These are phyloP conservation scores for Momotus momota DNA, from an alignment of 2,797 vertebrate genomes.

Conservation along the genomic window DNA sequence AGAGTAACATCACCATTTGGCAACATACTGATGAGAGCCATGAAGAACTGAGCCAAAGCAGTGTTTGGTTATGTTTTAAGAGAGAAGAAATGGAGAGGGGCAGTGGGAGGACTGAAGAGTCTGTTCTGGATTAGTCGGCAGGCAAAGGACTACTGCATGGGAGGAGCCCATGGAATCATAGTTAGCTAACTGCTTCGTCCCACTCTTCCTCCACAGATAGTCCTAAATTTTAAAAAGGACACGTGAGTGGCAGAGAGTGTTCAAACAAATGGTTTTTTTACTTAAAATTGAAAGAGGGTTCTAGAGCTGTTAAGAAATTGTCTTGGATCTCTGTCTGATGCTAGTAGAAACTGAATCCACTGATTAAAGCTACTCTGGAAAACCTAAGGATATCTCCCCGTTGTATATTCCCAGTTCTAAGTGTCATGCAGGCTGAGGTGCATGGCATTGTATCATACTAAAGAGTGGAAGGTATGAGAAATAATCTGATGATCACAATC, in stretches of 20 bases:
- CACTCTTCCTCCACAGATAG: background rate
- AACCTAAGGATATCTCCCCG: background rate
- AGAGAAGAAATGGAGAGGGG: background rate
- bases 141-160: background rate
- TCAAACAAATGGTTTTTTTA: background rate
- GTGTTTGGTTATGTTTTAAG: background rate
- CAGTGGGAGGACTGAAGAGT: background rate
- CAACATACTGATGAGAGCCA: background rate
- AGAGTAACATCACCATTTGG: background rate
- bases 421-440: background rate
- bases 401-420: background rate
- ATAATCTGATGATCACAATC: background rate
- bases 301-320: background rate
- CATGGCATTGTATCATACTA: background rate
- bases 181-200: background rate
- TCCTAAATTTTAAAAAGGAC: background rate
- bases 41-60: background rate
- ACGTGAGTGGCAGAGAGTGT: background rate
- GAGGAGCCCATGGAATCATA: background rate
- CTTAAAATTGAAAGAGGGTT: background rate
- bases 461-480: background rate
- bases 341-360: background rate
- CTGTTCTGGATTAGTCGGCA: background rate
- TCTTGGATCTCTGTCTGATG: too few relatives aligned
- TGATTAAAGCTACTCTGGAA: background rate